Conservation (phyloP, 2,113 vertebrate species). For the Hystrix brachyura region DNA sequence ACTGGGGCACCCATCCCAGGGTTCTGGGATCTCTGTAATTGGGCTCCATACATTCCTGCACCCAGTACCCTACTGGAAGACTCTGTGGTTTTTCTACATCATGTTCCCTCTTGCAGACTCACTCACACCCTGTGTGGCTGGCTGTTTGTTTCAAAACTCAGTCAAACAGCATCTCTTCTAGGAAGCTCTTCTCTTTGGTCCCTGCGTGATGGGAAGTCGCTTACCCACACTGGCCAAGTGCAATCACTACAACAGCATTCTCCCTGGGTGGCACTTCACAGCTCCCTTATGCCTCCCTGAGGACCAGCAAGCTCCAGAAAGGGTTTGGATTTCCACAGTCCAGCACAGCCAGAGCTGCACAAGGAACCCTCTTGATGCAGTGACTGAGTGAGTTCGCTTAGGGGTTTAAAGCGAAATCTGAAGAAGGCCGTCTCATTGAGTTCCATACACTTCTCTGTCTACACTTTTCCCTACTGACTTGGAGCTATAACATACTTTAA, state of each 20-base stretch:
- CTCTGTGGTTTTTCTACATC: not conserved
- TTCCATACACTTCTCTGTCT: not conserved
- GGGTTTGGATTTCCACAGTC: not conserved
- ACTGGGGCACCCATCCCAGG: rapidly evolving
- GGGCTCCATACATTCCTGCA: not conserved
- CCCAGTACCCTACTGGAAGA: not conserved
- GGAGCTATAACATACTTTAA: not conserved
- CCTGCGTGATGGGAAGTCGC: not conserved
- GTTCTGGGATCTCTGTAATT: not conserved
- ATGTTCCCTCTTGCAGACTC: not conserved
- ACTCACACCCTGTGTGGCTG: not conserved
- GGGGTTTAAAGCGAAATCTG: conserved; percentile 41
- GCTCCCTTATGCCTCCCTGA: not conserved
- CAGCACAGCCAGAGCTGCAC: not conserved
- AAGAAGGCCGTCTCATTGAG: not conserved
- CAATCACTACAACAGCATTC: not conserved
- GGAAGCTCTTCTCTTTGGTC: not conserved
- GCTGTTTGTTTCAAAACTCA: conserved; percentile 2
- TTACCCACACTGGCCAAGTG: not conserved
- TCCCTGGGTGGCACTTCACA: not conserved
- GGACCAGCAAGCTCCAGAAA: not conserved
- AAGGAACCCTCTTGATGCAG: not conserved
- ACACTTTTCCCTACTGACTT: conserved; percentile 33
- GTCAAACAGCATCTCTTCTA: not conserved
- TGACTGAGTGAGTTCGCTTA: not conserved